Evolutionary conservation across 2,888 invertebrate species (phyloP).

Genomic region (Lithophane socia): DNA sequence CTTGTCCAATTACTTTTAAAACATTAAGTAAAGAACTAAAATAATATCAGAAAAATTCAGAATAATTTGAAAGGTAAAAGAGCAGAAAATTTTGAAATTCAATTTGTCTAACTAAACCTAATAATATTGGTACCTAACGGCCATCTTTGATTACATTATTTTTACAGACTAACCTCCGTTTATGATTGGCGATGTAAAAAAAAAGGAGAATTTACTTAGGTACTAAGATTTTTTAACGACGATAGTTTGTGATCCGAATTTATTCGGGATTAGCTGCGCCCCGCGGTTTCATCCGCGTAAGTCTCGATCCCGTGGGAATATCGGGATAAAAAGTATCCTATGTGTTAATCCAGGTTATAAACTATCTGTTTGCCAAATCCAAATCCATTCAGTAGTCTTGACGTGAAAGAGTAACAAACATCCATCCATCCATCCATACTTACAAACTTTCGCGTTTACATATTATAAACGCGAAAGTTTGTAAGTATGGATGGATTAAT

Average conservation of each 20-base stretch:
- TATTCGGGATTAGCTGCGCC: not conserved
- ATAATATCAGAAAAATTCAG: conserved; percentile 12
- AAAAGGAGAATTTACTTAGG: not conserved
- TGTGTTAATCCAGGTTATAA: too few relatives aligned
- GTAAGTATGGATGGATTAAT: too few relatives aligned
- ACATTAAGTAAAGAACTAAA: conserved; percentile 7
- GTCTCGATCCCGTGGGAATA: too few relatives aligned
- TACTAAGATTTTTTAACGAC: conserved; percentile 1
- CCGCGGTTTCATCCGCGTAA: too few relatives aligned
- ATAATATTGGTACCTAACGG: conserved; percentile 36
- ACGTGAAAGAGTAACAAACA: too few relatives aligned
- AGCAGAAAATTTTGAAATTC: conserved; percentile 40
- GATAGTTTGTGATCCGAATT: not conserved
- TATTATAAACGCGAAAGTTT: too few relatives aligned
- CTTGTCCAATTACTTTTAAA: not conserved
- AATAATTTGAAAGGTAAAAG: conserved; percentile 23
- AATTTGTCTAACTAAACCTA: conserved; percentile 49
- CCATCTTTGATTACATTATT: conserved; percentile 35
- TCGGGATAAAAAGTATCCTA: too few relatives aligned
- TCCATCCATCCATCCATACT: too few relatives aligned
- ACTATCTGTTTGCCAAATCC: too few relatives aligned
- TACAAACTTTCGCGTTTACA: too few relatives aligned
- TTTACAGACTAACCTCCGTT: conserved; percentile 19
- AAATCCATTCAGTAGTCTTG: too few relatives aligned
- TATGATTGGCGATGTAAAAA: conserved; percentile 5